phyloP scores from a whole-genome alignment of 2,888 invertebrate species.

The Chrysina gloriosa region DNA sequence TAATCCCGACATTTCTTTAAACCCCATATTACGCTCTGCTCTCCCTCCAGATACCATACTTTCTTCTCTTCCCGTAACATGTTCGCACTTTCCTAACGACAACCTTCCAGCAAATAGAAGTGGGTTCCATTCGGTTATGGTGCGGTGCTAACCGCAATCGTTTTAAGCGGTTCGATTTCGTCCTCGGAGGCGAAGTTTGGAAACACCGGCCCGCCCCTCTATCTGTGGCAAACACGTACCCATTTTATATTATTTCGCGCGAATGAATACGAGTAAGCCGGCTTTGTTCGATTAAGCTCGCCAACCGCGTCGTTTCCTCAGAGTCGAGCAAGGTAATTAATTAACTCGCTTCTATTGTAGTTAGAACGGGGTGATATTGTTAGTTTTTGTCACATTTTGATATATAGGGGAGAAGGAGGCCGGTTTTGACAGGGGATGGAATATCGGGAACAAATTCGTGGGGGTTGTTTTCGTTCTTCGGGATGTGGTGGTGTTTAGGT shows the following conservation, averaged over 20 bases:
- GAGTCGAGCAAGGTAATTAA: slow-evolving; percentile 4
- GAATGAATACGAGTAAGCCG: slow-evolving; percentile 13
- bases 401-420: not conserved
- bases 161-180: not conserved
- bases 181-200: not conserved
- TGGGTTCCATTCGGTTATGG: not conserved
- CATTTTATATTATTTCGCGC: slow-evolving; percentile 15
- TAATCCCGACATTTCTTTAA: slow-evolving; percentile 29
- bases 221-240: slow-evolving; percentile 1
- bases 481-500: too few species aligned
- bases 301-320: not conserved
- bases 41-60: not conserved
- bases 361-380: slow-evolving; percentile 17
- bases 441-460: too few species aligned
- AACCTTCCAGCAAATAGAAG: not conserved
- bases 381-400: slow-evolving; percentile 32
- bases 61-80: not conserved
- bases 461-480: too few species aligned
- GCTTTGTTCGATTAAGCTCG: slow-evolving; percentile 2
- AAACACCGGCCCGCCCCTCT: not conserved
- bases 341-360: slow-evolving; percentile 25
- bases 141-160: slow-evolving; percentile 1
- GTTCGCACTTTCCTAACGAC: not conserved
- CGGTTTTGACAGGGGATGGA: not conserved
- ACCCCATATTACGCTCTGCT: not conserved